Conservation (phyloP, 2,888 invertebrate genomes). For the Hylaea fasciaria region DNA sequence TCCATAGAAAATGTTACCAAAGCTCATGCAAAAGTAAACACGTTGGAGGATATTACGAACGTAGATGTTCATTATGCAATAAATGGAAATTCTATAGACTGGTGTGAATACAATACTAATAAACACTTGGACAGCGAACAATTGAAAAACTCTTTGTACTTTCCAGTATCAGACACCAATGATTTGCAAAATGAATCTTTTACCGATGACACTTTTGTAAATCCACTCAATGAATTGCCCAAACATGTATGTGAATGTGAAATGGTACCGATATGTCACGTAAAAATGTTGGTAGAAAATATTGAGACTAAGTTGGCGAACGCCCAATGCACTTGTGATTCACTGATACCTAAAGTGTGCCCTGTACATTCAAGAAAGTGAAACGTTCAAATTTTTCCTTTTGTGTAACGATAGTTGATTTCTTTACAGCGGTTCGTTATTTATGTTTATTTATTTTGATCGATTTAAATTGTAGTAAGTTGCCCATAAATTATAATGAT, state of each 20-base stretch:
- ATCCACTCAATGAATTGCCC: conserved; percentile 27
- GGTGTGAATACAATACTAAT: conserved; percentile 45
- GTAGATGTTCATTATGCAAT: conserved; percentile 40
- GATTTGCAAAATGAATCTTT: conserved; percentile 35
- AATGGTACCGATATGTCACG: conserved; percentile 75
- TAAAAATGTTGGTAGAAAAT: conserved; percentile 75
- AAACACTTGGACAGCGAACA: conserved; percentile 39
- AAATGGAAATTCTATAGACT: conserved; percentile 44
- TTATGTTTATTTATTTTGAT: background rate
- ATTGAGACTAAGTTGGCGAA: conserved; percentile 68
- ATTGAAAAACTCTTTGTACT: conserved; percentile 51
- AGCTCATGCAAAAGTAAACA: conserved; percentile 46
- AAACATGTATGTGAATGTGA: conserved; percentile 63
- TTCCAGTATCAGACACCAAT: conserved; percentile 43
- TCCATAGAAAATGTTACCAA: conserved; percentile 45
- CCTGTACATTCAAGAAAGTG: conserved; percentile 62
- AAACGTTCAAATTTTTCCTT: background rate
- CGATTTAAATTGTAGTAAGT: background rate
- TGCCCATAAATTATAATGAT: conserved; percentile 1
- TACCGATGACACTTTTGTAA: conserved; percentile 28
- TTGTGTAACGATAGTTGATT: conserved; percentile 28
- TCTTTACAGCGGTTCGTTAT: conserved; percentile 18
- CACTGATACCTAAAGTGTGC: conserved; percentile 65
- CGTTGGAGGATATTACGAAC: conserved; percentile 45
- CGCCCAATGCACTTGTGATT: conserved; percentile 72